phyloP scores from a whole-genome alignment of 2,113 vertebrate genomes.

The Phyllostomus discolor region DNA sequence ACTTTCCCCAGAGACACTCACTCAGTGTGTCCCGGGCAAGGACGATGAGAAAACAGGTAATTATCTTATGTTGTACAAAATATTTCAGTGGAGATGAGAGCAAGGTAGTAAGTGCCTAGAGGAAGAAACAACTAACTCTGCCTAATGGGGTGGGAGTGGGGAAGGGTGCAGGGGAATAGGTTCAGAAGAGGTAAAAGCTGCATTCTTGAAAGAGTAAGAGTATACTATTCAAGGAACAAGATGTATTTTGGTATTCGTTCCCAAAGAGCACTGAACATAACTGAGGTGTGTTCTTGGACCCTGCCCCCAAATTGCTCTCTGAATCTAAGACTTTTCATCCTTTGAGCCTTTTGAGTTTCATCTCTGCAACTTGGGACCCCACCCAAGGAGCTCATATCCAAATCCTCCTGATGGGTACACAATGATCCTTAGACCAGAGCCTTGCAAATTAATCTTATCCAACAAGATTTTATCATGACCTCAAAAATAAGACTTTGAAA shows the following conservation, averaged over 20 bases:
- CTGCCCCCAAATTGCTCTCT: not conserved
- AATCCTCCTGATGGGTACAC: not conserved
- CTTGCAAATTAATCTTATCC: not conserved
- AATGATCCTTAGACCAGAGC: not conserved
- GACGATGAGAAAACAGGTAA: not conserved
- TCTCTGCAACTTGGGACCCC: not conserved
- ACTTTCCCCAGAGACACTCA: not conserved
- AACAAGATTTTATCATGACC: not conserved
- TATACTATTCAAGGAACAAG: not conserved
- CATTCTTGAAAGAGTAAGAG: not conserved
- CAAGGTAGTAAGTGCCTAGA: not conserved
- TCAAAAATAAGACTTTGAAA: not conserved
- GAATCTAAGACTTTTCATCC: not conserved
- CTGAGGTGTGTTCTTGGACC: not conserved
- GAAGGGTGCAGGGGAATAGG: not conserved
- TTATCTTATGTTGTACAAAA: not conserved
- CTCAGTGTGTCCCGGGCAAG: not conserved
- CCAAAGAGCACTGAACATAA: slow-evolving; percentile 2
- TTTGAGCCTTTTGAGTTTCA: not conserved
- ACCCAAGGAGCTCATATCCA: not conserved
- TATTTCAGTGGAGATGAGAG: not conserved
- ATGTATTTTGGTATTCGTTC: not conserved
- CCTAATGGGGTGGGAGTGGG: not conserved
- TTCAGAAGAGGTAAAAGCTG: not conserved
- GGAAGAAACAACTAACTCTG: not conserved